These are phyloP conservation scores for Drosophila obscura DNA, from an alignment of 1,140 invertebrate genomes.

Conservation along the genomic window DNA sequence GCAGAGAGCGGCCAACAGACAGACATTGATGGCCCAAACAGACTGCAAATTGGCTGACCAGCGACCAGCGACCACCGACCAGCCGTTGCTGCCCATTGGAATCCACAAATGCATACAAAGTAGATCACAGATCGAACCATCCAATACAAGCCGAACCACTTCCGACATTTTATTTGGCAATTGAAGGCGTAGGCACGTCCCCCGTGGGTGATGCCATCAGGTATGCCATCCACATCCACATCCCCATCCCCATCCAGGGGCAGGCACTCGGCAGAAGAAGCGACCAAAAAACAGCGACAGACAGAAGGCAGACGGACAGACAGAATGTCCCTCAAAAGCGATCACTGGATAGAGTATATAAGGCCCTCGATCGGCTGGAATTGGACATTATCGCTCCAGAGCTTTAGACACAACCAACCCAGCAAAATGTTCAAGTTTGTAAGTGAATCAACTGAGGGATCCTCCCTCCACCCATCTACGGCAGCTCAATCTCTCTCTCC, in stretches of 20 bases:
- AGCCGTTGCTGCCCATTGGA: no score
- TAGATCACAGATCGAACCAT: conserved; percentile 2
- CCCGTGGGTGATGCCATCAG: conserved; percentile 17
- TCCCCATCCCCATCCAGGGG: no score
- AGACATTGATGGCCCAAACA: conserved; percentile 38
- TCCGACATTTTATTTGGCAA: conserved; percentile 56
- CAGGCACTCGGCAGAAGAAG: conserved; percentile 44
- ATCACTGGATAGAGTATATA: conserved; percentile 62
- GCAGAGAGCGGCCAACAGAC: background rate
- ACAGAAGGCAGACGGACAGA: background rate
- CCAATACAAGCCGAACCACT: conserved; percentile 30
- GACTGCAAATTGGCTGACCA: conserved; percentile 43
- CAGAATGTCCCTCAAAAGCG: conserved; percentile 47
- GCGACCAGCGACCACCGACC: conserved; percentile 30
- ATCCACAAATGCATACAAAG: conserved; percentile 63
- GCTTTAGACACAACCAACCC: conserved; percentile 37
- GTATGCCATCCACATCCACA: conserved; percentile 26
- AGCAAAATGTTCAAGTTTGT: conserved; percentile 81
- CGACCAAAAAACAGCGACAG: conserved; percentile 30
- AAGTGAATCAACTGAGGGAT: conserved; percentile 40
- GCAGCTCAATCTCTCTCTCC: background rate
- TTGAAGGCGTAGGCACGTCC: conserved; percentile 54
- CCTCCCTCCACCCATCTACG: background rate
- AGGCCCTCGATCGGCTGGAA: conserved; percentile 25
- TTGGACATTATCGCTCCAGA: conserved; percentile 58